Evolutionary conservation across 2,113 vertebrate genomes (phyloP).

Genomic region (Marmota monax): DNA sequence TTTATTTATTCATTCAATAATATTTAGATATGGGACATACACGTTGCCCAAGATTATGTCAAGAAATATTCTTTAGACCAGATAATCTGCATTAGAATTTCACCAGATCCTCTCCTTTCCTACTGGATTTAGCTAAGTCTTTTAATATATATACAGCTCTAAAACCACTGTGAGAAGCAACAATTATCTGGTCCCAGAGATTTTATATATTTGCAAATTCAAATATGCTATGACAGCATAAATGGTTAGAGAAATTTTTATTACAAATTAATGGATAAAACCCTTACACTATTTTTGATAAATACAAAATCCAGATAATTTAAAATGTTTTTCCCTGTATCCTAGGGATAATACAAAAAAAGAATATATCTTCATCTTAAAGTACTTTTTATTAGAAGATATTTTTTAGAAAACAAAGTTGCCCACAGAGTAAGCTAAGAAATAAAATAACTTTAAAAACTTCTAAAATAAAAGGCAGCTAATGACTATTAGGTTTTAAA

Average conservation of each 20-base stretch:
- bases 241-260: background rate
- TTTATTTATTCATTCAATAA: background rate
- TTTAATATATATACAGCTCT: background rate
- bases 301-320: slow-evolving; percentile 30
- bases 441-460: background rate
- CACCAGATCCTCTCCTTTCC: background rate
- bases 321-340: background rate
- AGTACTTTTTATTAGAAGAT: background rate
- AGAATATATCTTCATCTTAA: background rate
- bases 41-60: background rate
- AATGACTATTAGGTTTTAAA: slow-evolving; percentile 36
- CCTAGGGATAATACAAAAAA: slow-evolving; percentile 5
- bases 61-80: background rate
- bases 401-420: background rate
- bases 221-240: background rate
- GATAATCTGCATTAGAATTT: background rate
- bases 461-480: background rate
- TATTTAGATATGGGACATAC: background rate
- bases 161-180: background rate
- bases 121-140: background rate
- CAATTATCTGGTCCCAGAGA: background rate
- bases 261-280: background rate
- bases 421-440: background rate
- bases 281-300: background rate
- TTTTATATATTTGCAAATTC: background rate